Conservation (phyloP, 2,888 invertebrate genomes). For the Dryobota labecula region DNA sequence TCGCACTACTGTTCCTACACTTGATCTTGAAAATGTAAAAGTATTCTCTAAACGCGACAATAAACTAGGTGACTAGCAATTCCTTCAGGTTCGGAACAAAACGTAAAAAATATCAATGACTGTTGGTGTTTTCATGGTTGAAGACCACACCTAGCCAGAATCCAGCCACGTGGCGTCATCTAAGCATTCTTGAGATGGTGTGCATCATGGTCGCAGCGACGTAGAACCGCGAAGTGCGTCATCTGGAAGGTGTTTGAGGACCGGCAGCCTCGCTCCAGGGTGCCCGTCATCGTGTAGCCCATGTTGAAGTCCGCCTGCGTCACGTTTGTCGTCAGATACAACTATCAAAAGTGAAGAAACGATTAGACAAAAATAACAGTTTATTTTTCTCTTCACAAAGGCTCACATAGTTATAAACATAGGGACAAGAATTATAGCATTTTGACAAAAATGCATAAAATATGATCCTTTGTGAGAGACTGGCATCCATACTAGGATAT, state of each 20-base stretch:
- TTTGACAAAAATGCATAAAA: too few relatives aligned
- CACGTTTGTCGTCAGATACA: constrained; percentile 95
- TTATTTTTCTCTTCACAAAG: too few relatives aligned
- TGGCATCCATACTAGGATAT: too few relatives aligned
- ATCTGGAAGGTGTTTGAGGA: constrained; percentile 95
- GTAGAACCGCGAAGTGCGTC: constrained; percentile 96
- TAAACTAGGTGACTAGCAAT: background rate
- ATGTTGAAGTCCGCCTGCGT: constrained; percentile 96
- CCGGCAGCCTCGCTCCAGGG: constrained; percentile 94
- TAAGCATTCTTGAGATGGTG: constrained; percentile 87
- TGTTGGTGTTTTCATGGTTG: constrained; percentile 27
- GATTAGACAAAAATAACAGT: too few relatives aligned
- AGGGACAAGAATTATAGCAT: too few relatives aligned
- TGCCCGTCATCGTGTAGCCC: constrained; percentile 97
- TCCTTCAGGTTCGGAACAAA: background rate
- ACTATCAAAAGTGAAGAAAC: constrained; percentile 25
- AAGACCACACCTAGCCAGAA: background rate
- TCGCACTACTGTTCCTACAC: background rate
- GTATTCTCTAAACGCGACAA: background rate
- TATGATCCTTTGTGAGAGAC: too few relatives aligned
- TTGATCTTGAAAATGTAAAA: background rate
- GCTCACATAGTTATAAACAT: too few relatives aligned
- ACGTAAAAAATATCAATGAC: constrained; percentile 3
- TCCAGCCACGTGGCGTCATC: background rate
- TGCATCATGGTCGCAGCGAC: constrained; percentile 93